Conservation (phyloP, 2,113 vertebrate species). For the Phoxinus phoxinus region DNA sequence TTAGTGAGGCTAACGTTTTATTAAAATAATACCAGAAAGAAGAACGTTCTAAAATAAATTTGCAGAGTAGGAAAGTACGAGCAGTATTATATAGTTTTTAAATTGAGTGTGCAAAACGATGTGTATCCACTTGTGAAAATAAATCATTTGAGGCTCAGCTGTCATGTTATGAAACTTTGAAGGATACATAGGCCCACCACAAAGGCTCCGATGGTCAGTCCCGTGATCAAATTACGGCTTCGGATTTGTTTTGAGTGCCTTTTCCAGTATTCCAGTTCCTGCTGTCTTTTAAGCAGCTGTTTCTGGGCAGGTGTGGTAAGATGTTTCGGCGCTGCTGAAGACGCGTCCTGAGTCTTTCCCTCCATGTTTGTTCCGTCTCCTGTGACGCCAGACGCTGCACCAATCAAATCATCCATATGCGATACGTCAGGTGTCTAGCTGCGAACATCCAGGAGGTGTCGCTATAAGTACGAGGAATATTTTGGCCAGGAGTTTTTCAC, state of each 20-base stretch:
- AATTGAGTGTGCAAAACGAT: background rate
- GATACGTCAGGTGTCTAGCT: background rate
- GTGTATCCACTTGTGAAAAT: background rate
- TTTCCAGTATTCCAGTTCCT: constrained; percentile 71
- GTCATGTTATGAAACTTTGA: background rate
- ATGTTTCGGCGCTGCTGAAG: background rate
- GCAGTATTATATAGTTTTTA: background rate
- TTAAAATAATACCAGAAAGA: too few relatives aligned
- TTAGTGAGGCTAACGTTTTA: too few relatives aligned
- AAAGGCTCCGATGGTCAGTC: constrained; percentile 79
- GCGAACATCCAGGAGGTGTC: background rate
- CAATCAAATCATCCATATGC: background rate
- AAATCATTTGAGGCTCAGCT: background rate
- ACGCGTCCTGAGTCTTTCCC: background rate
- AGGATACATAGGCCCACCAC: constrained; percentile 87
- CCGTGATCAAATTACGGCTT: constrained; percentile 77
- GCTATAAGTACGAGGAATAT: background rate
- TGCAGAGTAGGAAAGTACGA: background rate
- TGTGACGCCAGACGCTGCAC: background rate
- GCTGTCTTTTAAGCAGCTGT: constrained; percentile 65
- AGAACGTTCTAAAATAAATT: too few relatives aligned
- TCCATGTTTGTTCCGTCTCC: constrained; percentile 4
- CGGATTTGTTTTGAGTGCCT: constrained; percentile 72
- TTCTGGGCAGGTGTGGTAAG: constrained; percentile 70
- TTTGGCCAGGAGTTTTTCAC: background rate